Conservation (phyloP, 2,797 vertebrate genomes). For the Catamblyrhynchus diadema region DNA sequence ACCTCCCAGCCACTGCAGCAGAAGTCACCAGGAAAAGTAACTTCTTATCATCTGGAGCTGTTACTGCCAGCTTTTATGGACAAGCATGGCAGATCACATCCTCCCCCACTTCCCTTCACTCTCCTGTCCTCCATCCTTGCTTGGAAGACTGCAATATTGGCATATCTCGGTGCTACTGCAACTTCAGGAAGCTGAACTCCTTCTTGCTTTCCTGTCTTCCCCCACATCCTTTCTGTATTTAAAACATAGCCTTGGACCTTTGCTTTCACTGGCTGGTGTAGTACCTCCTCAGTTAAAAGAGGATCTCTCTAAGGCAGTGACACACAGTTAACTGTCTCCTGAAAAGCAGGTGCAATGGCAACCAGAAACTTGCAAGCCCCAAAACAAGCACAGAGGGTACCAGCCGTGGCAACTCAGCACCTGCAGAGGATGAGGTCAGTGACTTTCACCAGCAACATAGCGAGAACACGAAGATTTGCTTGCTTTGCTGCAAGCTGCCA, state of each 20-base stretch:
- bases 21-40: not conserved
- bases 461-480: not conserved
- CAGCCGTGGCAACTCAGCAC: not conserved
- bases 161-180: not conserved
- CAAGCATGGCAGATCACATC: not conserved
- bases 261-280: not conserved
- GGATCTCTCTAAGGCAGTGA: not conserved
- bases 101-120: not conserved
- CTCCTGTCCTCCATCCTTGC: not conserved
- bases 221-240: not conserved
- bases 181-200: not conserved
- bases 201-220: not conserved
- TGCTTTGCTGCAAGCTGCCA: not conserved
- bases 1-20: not conserved
- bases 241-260: not conserved
- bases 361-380: not conserved
- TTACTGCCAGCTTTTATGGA: not conserved
- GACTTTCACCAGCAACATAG: not conserved
- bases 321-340: not conserved
- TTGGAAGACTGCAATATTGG: not conserved
- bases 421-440: not conserved
- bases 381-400: not conserved
- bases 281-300: not conserved
- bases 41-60: not conserved
- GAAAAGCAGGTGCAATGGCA: not conserved